Evolutionary conservation across 2,888 invertebrate species (phyloP).

Genomic region (Lasioglossum leucozonium): DNA sequence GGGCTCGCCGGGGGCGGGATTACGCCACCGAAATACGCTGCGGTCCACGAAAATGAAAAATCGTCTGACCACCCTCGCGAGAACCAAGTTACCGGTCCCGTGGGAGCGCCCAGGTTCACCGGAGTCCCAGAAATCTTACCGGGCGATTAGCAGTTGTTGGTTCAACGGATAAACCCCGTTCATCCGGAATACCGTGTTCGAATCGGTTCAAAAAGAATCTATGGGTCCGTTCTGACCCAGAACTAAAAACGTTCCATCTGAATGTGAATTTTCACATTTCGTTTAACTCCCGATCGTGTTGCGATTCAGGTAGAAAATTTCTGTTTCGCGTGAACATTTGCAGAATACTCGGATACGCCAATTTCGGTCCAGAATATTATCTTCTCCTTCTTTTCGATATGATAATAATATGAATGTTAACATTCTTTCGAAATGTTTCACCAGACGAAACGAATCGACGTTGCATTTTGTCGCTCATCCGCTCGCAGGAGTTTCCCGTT

Average conservation of each 20-base stretch:
- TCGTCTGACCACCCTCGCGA: not conserved
- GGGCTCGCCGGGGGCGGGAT: slow-evolving; percentile 1
- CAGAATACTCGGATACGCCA: too few relatives aligned
- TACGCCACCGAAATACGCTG: not conserved
- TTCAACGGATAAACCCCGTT: not conserved
- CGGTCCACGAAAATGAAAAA: slow-evolving; percentile 3
- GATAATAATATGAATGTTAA: not conserved
- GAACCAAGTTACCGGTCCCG: slow-evolving; percentile 1
- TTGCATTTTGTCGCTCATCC: not conserved
- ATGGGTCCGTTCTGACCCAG: too few relatives aligned
- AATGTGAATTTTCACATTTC: not conserved
- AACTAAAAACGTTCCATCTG: too few relatives aligned
- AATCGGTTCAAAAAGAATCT: not conserved
- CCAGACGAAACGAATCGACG: not conserved
- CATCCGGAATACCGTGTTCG: not conserved
- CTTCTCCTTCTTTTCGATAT: not conserved
- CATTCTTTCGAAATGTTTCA: not conserved
- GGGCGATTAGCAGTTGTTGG: not conserved
- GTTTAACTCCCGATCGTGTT: too few relatives aligned
- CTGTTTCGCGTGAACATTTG: too few relatives aligned
- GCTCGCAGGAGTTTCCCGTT: not conserved
- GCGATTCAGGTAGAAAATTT: too few relatives aligned
- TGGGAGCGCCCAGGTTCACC: not conserved
- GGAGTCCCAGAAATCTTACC: not conserved
- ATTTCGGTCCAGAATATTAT: too few relatives aligned